Conservation (phyloP, 2,797 vertebrate species). For the Garrulus glandarius region DNA sequence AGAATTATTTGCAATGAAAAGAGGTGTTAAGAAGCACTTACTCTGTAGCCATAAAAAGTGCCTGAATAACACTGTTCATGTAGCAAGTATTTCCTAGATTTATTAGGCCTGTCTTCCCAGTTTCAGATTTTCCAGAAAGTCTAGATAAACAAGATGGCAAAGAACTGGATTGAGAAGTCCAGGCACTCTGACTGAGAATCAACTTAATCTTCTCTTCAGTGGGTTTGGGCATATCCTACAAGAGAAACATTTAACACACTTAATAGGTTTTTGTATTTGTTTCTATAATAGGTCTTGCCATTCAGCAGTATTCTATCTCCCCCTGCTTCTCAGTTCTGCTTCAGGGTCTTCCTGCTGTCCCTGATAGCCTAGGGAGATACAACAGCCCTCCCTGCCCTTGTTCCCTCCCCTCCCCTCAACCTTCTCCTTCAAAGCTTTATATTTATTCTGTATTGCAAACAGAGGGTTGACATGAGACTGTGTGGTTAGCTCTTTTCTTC, state of each 20-base stretch:
- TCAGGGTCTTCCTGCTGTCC: background rate
- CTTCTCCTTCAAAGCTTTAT: background rate
- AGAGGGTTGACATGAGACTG: background rate
- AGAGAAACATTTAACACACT: background rate
- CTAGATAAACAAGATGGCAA: constrained; percentile 88
- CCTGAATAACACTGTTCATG: constrained; percentile 98
- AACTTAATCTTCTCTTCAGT: constrained; percentile 93
- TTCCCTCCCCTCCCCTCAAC: background rate
- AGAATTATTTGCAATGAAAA: background rate
- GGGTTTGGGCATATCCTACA: constrained; percentile 91
- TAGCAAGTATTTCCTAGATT: constrained; percentile 98
- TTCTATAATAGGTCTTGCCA: background rate
- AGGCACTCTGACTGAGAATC: constrained; percentile 96
- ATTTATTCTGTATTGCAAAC: background rate
- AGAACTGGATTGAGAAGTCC: constrained; percentile 95
- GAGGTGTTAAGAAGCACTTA: constrained; percentile 74
- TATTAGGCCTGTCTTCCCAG: constrained; percentile 95
- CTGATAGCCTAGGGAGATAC: background rate
- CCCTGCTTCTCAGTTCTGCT: background rate
- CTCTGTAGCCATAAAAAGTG: constrained; percentile 98
- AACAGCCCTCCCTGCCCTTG: rapidly evolving
- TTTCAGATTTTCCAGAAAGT: constrained; percentile 94
- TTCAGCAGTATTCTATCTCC: background rate
- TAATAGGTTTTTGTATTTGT: background rate
- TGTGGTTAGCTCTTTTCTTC: background rate